Base-by-base conservation (phyloP, 2,113 vertebrate species). In the Grallaria varia region DNA sequence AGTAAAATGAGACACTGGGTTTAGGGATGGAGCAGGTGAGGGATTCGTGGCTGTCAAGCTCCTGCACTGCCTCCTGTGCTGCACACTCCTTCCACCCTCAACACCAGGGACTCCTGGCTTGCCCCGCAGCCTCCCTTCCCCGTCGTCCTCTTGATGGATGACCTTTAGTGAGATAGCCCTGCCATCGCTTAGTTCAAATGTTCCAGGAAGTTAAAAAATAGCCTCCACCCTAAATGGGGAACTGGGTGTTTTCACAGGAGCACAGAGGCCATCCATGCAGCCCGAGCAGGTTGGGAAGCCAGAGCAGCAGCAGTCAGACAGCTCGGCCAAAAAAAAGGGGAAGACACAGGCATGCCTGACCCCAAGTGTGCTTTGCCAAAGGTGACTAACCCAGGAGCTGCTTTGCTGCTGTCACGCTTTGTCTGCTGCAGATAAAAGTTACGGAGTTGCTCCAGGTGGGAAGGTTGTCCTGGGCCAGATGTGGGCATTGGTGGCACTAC, bases 171-270 rank as follows among this genome's bases (percentile, higher is more conserved):
- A 52, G 14, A 56, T 78, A 67, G 88, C 76, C 68, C 78, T 27
- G 75, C 73, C 0, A 7, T 80, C 3, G 14, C 82, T 91, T 5
- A 8, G 23, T 89, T 95, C 88, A 59, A 93, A 95, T 78, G 91
- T 94, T 97, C 95, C 96, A 97, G 96, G 95, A 96, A 96, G 91
- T 93, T 93, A 74, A 84, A 94, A 93, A 94, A 84, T 27, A 93
- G 91, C 77, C 90, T 92, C 92, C 45, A 0, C 86, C 92, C 93
- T 81, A 33, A 89, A 74, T 8, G 89, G 93, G 84, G 95, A 95
- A 84, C 75, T 47, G 82, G 49, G 63, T 96, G 80, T 94, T 96
- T 96, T 64, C 0, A 0, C 71, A 68, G 89, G 85, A 95, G 84
- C 3, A 0, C 39, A 7, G 45, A 49, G 53, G 68, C 77, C 1